Evolutionary conservation across 2,113 vertebrate genomes (phyloP), one percentile per base, ranked within the genome.

Genomic region (Psophia crepitans): DNA sequence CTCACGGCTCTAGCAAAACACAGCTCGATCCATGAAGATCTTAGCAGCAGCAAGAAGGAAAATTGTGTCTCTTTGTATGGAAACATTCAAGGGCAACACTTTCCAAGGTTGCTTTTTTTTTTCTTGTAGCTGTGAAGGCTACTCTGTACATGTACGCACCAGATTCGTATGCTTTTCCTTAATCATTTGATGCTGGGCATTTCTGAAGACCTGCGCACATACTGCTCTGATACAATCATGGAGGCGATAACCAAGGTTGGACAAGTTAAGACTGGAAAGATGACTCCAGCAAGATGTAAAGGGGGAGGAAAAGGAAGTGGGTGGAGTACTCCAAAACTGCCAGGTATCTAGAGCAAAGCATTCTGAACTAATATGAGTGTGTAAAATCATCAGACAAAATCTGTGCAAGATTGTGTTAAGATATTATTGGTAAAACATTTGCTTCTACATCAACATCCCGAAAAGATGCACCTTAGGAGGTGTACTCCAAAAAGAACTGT

Each of bases 111-210:
- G 43, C 16, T 14, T 43, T 43, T 35, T 61, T 41, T 69, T 39
- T 56, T 21, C 14, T 44, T 32, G 48, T 22, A 77, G 79, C 35
- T 84, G 20, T 51, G 24, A 77, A 83, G 58, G 12, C 26, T 76
- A 33, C 53, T 68, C 48, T 51, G 2, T 41, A 46, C 5, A 46
- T 0, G 5, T 5, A 17, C 21, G 23, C 4, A 41, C 5, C 3
- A 12, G 0, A 1, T 35, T 69, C 57, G 80, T 39, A 35, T 0
- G 8, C 21, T 60, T 60, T 89, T 56, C 58, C 35, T n/a, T 51
- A 63, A 41, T 26, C 33, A n/a, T 30, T 12, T 11, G 39, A 73
- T 8, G 19, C 60, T 49, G 11, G 10, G 20, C 17, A 43, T 28
- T 96, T 79, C 57, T 68, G 43, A 83, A 86, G 23, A 58, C 5